Conservation (phyloP, 2,797 vertebrate species). For the Vespertilio murinus region DNA sequence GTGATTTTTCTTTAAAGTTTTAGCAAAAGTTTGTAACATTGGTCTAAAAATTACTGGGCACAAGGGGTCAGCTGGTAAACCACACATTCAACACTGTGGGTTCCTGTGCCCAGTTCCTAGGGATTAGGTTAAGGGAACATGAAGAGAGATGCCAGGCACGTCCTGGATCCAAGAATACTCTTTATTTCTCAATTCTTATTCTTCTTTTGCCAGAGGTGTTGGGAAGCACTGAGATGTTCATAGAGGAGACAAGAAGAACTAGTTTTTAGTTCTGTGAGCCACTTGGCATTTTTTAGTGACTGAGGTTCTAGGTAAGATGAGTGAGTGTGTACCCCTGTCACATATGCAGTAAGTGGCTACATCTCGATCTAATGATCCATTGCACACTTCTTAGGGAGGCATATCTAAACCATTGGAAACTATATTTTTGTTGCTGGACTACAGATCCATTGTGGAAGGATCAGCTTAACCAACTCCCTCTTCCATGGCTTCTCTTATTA, state of each 20-base stretch:
- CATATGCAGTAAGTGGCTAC: not conserved
- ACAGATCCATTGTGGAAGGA: not conserved
- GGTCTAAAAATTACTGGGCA: not conserved
- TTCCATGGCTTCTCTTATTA: not conserved
- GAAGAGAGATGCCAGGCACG: not conserved
- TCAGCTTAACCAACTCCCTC: not conserved
- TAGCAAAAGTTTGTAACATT: conserved; percentile 12
- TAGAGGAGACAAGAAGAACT: not conserved
- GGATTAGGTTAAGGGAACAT: not conserved
- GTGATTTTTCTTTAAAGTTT: conserved; percentile 48
- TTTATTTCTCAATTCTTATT: conserved; percentile 13
- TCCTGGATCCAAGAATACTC: not conserved
- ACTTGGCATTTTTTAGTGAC: not conserved
- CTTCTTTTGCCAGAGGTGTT: not conserved
- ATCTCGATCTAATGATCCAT: not conserved
- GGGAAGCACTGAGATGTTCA: not conserved
- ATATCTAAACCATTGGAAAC: not conserved
- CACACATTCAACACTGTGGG: not conserved
- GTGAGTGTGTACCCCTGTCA: not conserved
- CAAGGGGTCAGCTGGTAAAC: not conserved
- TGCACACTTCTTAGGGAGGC: not conserved
- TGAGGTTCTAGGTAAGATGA: not conserved
- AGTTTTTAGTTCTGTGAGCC: not conserved
- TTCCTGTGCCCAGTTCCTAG: not conserved
- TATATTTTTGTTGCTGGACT: not conserved